phyloP scores from a whole-genome alignment of 2,797 vertebrate genomes.

The Yasuhikotakia modesta region DNA sequence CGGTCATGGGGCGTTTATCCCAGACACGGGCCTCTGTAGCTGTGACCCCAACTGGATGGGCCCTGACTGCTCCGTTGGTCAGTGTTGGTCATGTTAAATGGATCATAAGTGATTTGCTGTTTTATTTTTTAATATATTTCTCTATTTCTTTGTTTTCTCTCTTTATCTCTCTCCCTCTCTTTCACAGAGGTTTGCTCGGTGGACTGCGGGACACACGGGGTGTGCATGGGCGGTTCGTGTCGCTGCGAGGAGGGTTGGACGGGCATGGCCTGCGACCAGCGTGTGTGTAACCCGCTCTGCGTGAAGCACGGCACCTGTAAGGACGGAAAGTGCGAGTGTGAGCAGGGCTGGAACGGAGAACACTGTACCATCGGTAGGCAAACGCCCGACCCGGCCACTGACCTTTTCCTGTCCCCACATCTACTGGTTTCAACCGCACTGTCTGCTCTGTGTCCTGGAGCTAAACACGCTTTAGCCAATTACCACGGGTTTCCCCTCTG shows the following conservation, averaged over 20 bases:
- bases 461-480: not conserved
- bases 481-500: too few species aligned
- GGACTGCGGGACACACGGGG: conserved; percentile 97
- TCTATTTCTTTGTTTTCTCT: not conserved
- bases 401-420: conserved; percentile 56
- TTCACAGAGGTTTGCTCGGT: conserved; percentile 94
- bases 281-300: conserved; percentile 96
- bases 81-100: conserved; percentile 61
- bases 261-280: conserved; percentile 92
- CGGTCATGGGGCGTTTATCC: conserved; percentile 94
- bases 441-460: not conserved
- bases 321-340: conserved; percentile 99
- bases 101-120: not conserved
- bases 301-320: conserved; percentile 98
- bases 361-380: conserved; percentile 99
- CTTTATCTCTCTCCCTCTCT: not conserved
- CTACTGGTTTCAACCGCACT: conserved; percentile 6
- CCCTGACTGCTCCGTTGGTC: conserved; percentile 96
- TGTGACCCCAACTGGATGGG: conserved; percentile 99
- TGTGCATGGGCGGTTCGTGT: conserved; percentile 94
- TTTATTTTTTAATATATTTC: not conserved
- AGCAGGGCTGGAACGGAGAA: conserved; percentile 99
- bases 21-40: conserved; percentile 94
- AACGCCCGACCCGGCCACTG: conserved; percentile 83
- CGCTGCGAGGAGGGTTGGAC: conserved; percentile 99